Percentiles rank a stretch among this genome's conserved stretches.
Conservation (phyloP, 2,797 vertebrate species). For the Spea hammondii region DNA sequence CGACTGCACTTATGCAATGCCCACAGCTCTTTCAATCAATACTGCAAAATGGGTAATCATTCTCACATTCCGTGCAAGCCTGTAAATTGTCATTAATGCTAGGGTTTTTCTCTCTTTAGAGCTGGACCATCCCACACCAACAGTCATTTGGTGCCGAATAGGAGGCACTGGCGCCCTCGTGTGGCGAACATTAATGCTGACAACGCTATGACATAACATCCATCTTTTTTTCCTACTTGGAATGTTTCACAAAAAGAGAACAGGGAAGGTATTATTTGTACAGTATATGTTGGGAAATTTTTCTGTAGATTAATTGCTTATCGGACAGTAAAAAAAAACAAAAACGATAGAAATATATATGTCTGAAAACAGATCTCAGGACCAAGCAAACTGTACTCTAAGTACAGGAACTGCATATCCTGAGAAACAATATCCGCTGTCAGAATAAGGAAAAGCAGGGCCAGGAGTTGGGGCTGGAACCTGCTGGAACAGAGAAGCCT, state of each 20-base stretch:
- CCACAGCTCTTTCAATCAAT: too few relatives aligned
- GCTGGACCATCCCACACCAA: too few relatives aligned
- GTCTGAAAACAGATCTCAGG: conserved; percentile 10
- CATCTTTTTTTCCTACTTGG: too few relatives aligned
- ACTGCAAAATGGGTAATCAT: too few relatives aligned
- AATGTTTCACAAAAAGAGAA: too few relatives aligned
- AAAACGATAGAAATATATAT: not conserved
- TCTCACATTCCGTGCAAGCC: too few relatives aligned
- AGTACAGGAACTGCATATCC: conserved; percentile 14
- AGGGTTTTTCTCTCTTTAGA: too few relatives aligned
- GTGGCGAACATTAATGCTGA: not conserved
- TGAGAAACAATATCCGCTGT: conserved; percentile 17
- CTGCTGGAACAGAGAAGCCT: not conserved
- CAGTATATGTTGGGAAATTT: not conserved
- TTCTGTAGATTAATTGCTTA: not conserved
- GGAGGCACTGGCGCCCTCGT: conserved; percentile 10
- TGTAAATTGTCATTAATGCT: too few relatives aligned
- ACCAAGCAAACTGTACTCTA: not conserved
- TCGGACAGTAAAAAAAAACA: not conserved
- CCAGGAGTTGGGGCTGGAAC: not conserved
- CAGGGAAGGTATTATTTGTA: not conserved
- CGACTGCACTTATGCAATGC: too few relatives aligned
- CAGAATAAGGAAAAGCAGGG: conserved; percentile 21
- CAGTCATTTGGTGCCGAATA: too few relatives aligned
- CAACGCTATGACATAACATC: too few relatives aligned